Evolutionary conservation across 2,113 vertebrate species (phyloP), one percentile per base, ranked within the genome.

Genomic region (Carassius gibelio): DNA sequence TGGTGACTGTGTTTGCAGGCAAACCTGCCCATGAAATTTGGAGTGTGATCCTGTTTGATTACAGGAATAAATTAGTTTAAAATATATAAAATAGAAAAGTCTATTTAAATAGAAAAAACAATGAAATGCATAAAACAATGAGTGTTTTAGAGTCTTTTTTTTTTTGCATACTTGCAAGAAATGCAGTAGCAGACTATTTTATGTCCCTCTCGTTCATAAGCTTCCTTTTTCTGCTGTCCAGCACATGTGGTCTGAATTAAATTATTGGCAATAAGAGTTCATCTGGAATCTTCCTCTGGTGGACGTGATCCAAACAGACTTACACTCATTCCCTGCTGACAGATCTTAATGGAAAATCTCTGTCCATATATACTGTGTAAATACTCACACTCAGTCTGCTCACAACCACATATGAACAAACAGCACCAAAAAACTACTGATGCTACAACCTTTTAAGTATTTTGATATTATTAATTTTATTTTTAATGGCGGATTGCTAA

Each of bases 161-260:
- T 88, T 89, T 84, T 82, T 88, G 10, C 48, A 74, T 4, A 81
- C 80, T 30, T 30, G 84, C 87, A 89, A 88, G 85, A 90, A 89
- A 92, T 88, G 88, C 77, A 87, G 89, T 92, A 90, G 89, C 90
- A 74, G 75, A 87, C 84, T 30, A 76, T 68, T 86, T 88, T 86
- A 68, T 85, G 90, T 92, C 90, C 92, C 90, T 92, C 86, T 90
- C 92, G 66, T 88, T 89, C 82, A 30, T 71, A 89, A 86, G 87
- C 94, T 94, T 90, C 87, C 93, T 92, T 93, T 92, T 89, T 91
- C 82, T 80, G 19, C 87, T 87, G 84, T 91, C 90, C 90, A 91
- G 81, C 92, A 94, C 96, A 97, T 95, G 91, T 96, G 96, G 93
- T 95, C 91, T 91, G 93, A 94, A 96, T 96, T 95, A 95, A 83